Percentiles rank a stretch among this genome's conserved stretches.
Conservation (phyloP, 2,888 invertebrate genomes). For the Drosophila cracens region DNA sequence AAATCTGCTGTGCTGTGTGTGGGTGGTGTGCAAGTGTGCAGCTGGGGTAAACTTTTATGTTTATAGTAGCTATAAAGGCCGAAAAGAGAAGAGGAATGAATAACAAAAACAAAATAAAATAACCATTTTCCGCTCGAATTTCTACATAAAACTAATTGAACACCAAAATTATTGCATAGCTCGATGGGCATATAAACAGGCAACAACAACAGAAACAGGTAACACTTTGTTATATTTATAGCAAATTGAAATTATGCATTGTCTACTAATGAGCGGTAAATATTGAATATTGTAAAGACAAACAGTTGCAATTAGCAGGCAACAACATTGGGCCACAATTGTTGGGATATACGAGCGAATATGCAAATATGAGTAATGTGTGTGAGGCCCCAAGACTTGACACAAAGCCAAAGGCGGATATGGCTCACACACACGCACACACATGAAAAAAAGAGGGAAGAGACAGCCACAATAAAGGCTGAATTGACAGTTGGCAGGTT, state of each 20-base stretch:
- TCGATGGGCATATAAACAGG: slow-evolving; percentile 61
- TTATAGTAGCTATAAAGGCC: slow-evolving; percentile 69
- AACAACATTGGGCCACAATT: not conserved
- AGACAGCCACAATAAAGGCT: slow-evolving; percentile 51
- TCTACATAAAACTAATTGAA: slow-evolving; percentile 74
- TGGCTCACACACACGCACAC: slow-evolving; percentile 43
- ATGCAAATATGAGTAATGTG: slow-evolving; percentile 61
- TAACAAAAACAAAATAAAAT: slow-evolving; percentile 19
- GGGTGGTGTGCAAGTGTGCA: slow-evolving; percentile 28
- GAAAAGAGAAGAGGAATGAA: slow-evolving; percentile 23
- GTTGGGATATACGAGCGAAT: slow-evolving; percentile 9
- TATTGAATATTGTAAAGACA: slow-evolving; percentile 38
- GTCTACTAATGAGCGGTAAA: slow-evolving; percentile 50
- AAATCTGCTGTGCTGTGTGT: slow-evolving; percentile 33
- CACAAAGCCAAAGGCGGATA: slow-evolving; percentile 72
- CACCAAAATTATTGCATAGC: slow-evolving; percentile 69
- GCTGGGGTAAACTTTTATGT: slow-evolving; percentile 73
- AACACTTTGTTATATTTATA: slow-evolving; percentile 4
- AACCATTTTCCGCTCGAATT: slow-evolving; percentile 59
- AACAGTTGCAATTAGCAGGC: slow-evolving; percentile 54
- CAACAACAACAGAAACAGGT: slow-evolving; percentile 16
- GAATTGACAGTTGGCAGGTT: slow-evolving; percentile 62
- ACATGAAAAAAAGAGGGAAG: slow-evolving; percentile 2
- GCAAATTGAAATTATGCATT: slow-evolving; percentile 17
- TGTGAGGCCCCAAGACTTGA: slow-evolving; percentile 65